Percentiles rank a stretch among this genome's conserved stretches.
phyloP scores from a whole-genome alignment of 2,888 invertebrate species.

The Latrodectus elegans region DNA sequence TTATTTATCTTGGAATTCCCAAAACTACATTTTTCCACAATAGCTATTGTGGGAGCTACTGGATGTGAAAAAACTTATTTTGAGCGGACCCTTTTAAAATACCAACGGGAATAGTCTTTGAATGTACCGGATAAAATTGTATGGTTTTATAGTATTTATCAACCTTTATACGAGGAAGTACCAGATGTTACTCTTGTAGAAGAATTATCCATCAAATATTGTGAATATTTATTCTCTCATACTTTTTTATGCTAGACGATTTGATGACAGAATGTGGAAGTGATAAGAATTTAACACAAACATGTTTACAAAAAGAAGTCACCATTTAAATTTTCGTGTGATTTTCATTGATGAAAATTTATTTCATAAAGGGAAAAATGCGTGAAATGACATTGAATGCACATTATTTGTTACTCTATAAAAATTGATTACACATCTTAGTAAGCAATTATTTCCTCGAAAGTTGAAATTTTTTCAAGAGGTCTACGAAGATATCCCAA shows the following conservation, averaged over 20 bases:
- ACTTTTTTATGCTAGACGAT: constrained; percentile 36
- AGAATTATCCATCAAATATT: constrained; percentile 2
- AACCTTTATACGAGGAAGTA: neutral
- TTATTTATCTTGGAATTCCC: neutral
- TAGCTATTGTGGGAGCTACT: constrained; percentile 10
- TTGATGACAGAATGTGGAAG: constrained; percentile 29
- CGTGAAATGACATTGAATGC: neutral
- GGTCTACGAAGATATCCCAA: constrained; percentile 1
- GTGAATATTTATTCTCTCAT: neutral
- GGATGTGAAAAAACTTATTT: too few relatives aligned
- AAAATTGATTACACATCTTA: constrained; percentile 2
- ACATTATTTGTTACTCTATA: neutral
- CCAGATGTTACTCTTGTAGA: constrained; percentile 17
- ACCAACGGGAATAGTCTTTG: neutral
- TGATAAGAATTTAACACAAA: constrained; percentile 6
- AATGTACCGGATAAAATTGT: neutral
- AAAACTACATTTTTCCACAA: constrained; percentile 7
- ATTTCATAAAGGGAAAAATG: constrained; percentile 1
- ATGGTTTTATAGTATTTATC: constrained; percentile 24
- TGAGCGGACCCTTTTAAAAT: neutral
- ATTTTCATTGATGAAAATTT: constrained; percentile 12
- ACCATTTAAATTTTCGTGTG: constrained; percentile 25
- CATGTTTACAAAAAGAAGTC: constrained; percentile 17
- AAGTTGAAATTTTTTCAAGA: neutral
- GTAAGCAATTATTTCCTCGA: constrained; percentile 27